Conservation (phyloP, 2,888 invertebrate genomes). For the Metacarcinus magister region DNA sequence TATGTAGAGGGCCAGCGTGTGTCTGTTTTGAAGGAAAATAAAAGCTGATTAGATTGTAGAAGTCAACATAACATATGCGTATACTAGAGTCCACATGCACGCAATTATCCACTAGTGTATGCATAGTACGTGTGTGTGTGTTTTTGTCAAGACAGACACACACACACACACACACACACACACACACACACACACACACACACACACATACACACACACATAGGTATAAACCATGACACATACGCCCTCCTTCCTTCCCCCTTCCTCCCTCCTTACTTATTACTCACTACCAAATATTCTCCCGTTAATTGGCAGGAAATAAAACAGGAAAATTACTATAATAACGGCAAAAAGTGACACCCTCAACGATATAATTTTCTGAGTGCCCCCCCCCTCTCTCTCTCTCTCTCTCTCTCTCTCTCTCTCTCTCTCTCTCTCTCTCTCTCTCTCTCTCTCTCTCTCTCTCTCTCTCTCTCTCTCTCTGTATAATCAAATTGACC, state of each 20-base stretch:
- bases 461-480: background rate
- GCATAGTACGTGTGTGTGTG: background rate
- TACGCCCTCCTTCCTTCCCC: background rate
- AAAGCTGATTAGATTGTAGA: no score
- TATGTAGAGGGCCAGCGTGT: no score
- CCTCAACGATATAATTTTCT: background rate
- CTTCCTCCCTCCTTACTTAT: background rate
- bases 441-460: no score
- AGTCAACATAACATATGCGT: background rate
- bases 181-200: background rate
- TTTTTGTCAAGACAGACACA: no score
- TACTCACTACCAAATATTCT: background rate
- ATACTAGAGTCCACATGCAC: background rate
- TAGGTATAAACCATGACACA: background rate
- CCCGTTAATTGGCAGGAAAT: background rate
- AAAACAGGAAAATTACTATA: background rate
- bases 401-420: conserved; percentile 47
- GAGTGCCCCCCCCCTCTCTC: background rate
- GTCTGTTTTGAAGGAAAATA: no score
- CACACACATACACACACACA: background rate
- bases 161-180: background rate
- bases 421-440: conserved; percentile 46
- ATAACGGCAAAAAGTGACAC: background rate
- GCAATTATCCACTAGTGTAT: background rate
- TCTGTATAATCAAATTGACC: background rate